A percentile compares a stretch with the other conserved stretches of the same genome.
These are phyloP conservation scores for Mobula birostris DNA, from an alignment of 2,113 vertebrate genomes.

Conservation along the genomic window DNA sequence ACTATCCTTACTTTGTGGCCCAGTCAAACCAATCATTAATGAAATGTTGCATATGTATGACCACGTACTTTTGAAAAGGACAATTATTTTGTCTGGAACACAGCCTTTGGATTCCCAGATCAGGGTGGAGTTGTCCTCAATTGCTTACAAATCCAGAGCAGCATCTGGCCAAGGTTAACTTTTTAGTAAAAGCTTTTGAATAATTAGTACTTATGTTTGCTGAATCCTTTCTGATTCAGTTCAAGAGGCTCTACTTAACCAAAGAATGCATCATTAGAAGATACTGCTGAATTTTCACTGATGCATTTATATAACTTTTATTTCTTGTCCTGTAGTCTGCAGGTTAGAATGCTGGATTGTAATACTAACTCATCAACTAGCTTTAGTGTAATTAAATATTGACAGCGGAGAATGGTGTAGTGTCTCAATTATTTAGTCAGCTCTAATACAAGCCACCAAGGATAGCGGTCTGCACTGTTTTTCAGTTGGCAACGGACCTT, in stretches of 20 bases:
- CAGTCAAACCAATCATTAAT: background rate
- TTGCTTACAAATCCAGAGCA: background rate
- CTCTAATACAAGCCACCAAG: too few relatives aligned
- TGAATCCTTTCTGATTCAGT: background rate
- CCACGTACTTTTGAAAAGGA: background rate
- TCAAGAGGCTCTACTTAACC: background rate
- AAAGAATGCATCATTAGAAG: background rate
- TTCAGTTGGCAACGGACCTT: too few relatives aligned
- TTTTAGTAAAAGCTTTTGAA: background rate
- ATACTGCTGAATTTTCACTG: background rate
- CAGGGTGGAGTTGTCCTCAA: background rate
- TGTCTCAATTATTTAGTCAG: too few relatives aligned
- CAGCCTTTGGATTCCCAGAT: background rate
- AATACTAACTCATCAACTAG: too few relatives aligned
- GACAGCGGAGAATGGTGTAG: too few relatives aligned
- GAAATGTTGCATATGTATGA: background rate
- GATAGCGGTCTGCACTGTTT: too few relatives aligned
- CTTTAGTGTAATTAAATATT: too few relatives aligned
- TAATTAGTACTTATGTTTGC: background rate
- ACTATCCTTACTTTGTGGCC: too few relatives aligned
- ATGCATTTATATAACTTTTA: background rate
- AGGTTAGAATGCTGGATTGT: background rate
- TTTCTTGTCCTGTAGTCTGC: background rate
- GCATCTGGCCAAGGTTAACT: background rate
- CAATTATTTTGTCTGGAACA: background rate